Conservation (phyloP, 1,140 invertebrate genomes). For the Orussus abietinus region DNA sequence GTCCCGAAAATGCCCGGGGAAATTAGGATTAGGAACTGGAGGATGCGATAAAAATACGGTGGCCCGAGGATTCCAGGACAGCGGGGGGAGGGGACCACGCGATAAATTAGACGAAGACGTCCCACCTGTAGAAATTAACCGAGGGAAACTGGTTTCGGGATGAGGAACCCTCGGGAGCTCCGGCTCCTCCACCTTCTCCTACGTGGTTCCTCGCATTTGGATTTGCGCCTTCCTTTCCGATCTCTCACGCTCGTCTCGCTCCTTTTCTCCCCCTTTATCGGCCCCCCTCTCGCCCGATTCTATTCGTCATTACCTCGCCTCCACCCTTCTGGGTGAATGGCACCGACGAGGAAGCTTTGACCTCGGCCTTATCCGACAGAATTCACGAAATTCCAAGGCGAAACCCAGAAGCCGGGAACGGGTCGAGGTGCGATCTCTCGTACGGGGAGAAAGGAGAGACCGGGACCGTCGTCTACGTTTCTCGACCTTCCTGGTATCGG, state of each 20-base stretch:
- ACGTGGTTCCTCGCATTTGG: conserved; percentile 10
- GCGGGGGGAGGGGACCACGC: conserved; percentile 34
- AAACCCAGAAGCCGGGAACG: conserved; percentile 1
- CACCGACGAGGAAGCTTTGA: too few relatives aligned
- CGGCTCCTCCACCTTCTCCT: too few relatives aligned
- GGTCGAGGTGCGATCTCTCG: too few relatives aligned
- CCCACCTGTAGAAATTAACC: conserved; percentile 48
- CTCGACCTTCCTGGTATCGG: too few relatives aligned
- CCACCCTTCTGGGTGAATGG: too few relatives aligned
- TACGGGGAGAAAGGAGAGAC: too few relatives aligned
- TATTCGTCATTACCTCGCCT: too few relatives aligned
- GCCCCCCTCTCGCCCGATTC: too few relatives aligned
- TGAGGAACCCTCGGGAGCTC: conserved; percentile 6
- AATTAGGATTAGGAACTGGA: conserved; percentile 29
- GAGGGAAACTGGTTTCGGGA: conserved; percentile 46
- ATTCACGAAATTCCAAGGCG: neutral
- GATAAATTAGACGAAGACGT: conserved; percentile 40
- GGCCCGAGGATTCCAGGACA: too few relatives aligned
- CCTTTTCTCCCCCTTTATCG: too few relatives aligned
- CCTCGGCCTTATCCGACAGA: neutral
- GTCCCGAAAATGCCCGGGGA: too few relatives aligned
- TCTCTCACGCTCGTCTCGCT: conserved; percentile 9
- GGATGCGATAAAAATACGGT: conserved; percentile 48
- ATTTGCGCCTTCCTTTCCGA: neutral
- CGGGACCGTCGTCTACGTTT: too few relatives aligned